Conservation (phyloP, 2,797 vertebrate species). For the Accipiter superciliosus region DNA sequence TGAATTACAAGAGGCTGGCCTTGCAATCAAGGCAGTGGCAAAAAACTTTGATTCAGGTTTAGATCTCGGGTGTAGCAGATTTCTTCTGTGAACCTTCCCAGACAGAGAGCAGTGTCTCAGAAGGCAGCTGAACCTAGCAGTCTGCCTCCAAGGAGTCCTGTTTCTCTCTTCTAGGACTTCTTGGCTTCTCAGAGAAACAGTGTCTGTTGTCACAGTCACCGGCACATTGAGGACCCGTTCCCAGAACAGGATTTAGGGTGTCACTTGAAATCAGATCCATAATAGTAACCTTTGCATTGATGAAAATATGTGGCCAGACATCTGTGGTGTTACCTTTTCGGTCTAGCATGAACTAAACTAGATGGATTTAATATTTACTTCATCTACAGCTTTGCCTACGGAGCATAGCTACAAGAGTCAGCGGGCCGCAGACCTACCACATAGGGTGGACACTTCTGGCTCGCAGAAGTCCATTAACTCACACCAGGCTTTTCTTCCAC, state of each 20-base stretch:
- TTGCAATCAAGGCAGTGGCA: not conserved
- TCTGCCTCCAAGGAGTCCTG: not conserved
- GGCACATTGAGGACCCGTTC: not conserved
- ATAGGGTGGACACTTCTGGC: not conserved
- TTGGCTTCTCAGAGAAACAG: not conserved
- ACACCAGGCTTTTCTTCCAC: slow-evolving; percentile 15
- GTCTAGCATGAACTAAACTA: not conserved
- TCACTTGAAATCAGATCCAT: not conserved
- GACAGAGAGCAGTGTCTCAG: not conserved
- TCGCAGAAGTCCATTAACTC: slow-evolving; percentile 16
- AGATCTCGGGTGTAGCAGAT: not conserved
- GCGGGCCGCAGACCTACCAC: not conserved
- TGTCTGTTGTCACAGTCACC: not conserved
- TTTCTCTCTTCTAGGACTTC: not conserved
- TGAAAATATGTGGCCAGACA: not conserved
- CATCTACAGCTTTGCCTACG: not conserved
- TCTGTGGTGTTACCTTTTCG: not conserved
- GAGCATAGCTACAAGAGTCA: not conserved
- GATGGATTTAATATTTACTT: not conserved
- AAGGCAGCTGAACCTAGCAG: not conserved
- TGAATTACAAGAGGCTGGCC: not conserved
- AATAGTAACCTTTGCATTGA: not conserved
- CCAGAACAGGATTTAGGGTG: not conserved
- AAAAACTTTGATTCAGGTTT: not conserved
- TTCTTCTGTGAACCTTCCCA: not conserved